A percentile compares a stretch with the other conserved stretches of the same genome.
These are phyloP conservation scores for Myocastor coypus DNA, from an alignment of 2,113 vertebrate species.

Conservation along the genomic window DNA sequence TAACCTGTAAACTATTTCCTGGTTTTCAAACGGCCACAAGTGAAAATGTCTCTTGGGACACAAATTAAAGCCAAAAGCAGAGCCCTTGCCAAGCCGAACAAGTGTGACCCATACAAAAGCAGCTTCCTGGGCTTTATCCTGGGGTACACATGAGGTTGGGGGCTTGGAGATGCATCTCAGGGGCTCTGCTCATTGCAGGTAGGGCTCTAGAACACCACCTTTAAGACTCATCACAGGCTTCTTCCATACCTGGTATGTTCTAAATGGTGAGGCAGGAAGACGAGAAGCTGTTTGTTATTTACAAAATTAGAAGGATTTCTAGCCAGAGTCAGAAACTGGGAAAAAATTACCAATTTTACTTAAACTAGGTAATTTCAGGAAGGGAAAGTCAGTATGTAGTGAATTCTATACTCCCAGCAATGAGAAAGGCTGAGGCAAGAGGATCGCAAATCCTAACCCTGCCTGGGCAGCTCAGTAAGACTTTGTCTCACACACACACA, in stretches of 20 bases:
- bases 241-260: neutral
- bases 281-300: neutral
- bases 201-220: neutral
- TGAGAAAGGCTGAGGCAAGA: neutral
- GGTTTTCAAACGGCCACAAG: neutral
- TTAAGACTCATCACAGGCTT: neutral
- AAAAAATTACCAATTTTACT: neutral
- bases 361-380: neutral
- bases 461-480: neutral
- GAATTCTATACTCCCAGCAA: neutral
- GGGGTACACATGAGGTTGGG: rapidly evolving
- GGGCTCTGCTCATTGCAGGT: neutral
- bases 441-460: neutral
- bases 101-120: neutral
- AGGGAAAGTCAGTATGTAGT: neutral
- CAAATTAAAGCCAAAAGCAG: slow-evolving; percentile 22
- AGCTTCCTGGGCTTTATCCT: neutral
- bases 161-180: neutral
- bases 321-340: neutral
- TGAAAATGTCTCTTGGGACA: slow-evolving; percentile 33
- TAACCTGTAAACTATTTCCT: slow-evolving; percentile 19
- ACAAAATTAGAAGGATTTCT: slow-evolving; percentile 9
- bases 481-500: neutral
- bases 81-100: neutral
- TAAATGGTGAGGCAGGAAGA: neutral